A percentile compares a stretch with the other conserved stretches of the same genome.
These are phyloP conservation scores for Callitettix versicolor DNA, from an alignment of 1,140 invertebrate species.

Conservation along the genomic window DNA sequence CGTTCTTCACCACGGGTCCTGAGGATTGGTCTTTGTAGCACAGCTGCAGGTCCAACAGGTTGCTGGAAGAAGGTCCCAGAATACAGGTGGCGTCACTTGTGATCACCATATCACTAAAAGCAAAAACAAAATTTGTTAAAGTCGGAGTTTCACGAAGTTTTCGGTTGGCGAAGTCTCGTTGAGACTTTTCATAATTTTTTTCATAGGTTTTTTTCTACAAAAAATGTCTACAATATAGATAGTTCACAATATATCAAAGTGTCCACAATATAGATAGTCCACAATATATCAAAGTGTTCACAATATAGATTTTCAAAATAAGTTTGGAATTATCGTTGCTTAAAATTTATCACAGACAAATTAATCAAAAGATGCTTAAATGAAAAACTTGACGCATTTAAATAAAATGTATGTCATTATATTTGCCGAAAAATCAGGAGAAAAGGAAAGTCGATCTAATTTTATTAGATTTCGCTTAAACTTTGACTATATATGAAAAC, in stretches of 20 bases:
- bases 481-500: no score
- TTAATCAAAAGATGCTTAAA: no score
- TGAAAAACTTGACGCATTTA: no score
- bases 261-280: neutral
- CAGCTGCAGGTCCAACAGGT: constrained; percentile 18
- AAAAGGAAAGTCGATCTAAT: no score
- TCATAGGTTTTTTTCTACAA: neutral
- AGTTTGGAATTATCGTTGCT: no score
- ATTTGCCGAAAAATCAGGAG: no score
- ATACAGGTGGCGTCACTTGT: constrained; percentile 19
- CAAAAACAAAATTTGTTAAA: no score
- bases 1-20: neutral
- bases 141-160: no score
- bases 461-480: no score
- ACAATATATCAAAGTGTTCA: neutral
- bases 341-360: no score
- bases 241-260: neutral
- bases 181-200: neutral
- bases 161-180: no score
- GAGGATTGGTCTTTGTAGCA: constrained; percentile 12
- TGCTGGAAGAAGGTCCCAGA: constrained; percentile 15
- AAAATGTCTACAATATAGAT: neutral
- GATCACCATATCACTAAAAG: constrained; percentile 19
- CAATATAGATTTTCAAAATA: neutral
- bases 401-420: no score